Evolutionary conservation across 1,140 invertebrate species (phyloP).

Genomic region (Araneus ventricosus): DNA sequence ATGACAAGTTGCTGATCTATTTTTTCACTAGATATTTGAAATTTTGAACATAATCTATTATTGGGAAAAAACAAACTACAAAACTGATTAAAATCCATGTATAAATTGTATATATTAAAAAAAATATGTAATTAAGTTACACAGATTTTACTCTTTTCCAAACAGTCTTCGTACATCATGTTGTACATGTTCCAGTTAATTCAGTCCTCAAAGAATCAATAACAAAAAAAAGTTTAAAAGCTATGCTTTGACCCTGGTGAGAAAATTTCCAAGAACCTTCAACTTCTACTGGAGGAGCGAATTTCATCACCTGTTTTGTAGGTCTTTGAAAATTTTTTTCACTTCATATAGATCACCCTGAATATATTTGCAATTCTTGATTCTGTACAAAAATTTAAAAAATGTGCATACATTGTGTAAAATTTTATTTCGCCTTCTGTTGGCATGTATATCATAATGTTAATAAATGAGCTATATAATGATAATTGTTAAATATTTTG

Average conservation of each 20-base stretch:
- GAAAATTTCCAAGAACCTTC: constrained; percentile 9
- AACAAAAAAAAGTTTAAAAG: not conserved
- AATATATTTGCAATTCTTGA: constrained; percentile 21
- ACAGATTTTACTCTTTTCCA: constrained; percentile 16
- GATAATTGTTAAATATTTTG: constrained; percentile 51
- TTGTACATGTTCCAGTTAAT: constrained; percentile 52
- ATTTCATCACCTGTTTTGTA: not conserved
- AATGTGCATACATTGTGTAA: constrained; percentile 56
- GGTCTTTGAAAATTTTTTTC: constrained; percentile 31
- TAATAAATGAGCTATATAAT: constrained; percentile 64
- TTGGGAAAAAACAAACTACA: too few relatives aligned
- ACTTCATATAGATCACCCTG: constrained; percentile 6
- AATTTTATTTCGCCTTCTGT: constrained; percentile 63
- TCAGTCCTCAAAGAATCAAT: constrained; percentile 15
- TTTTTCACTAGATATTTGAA: too few relatives aligned
- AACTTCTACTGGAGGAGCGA: not conserved
- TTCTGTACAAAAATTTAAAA: constrained; percentile 25
- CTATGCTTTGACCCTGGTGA: constrained; percentile 17
- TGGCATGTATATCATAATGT: constrained; percentile 68
- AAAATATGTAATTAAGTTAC: not conserved
- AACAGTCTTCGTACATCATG: constrained; percentile 42
- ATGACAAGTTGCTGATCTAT: too few relatives aligned
- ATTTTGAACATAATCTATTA: too few relatives aligned
- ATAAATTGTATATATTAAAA: not conserved
- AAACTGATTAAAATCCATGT: not conserved